These are phyloP conservation scores for Actenoides hombroni DNA, from an alignment of 2,113 vertebrate genomes.

Conservation along the genomic window DNA sequence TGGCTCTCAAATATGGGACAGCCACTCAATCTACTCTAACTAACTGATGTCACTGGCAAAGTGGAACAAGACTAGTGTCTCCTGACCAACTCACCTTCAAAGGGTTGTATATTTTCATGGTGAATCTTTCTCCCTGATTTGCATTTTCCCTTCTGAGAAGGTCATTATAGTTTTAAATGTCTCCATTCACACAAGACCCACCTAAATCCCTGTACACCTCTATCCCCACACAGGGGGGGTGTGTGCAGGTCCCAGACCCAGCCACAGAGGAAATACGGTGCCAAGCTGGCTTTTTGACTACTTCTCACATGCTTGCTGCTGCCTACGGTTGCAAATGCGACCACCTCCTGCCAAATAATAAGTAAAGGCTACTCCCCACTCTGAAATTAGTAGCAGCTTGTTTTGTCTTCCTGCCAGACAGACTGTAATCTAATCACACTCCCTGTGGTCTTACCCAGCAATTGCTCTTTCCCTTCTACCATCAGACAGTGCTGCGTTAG, in stretches of 20 bases:
- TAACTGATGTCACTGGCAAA: not conserved
- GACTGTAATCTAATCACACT: conserved; percentile 49
- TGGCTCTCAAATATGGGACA: conserved; percentile 37
- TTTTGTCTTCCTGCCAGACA: conserved; percentile 13
- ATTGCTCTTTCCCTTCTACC: conserved; percentile 48
- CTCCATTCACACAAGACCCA: not conserved
- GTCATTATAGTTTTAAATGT: not conserved
- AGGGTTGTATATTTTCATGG: not conserved
- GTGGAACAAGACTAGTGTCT: not conserved
- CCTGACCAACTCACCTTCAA: not conserved
- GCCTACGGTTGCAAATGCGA: not conserved
- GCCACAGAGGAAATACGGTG: not conserved
- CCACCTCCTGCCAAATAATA: not conserved
- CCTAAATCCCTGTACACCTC: not conserved
- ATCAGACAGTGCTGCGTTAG: conserved; percentile 32
- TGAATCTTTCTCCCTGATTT: not conserved
- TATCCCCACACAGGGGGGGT: not conserved
- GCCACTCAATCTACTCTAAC: conserved; percentile 19
- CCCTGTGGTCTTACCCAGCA: conserved; percentile 18
- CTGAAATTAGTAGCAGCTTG: not conserved
- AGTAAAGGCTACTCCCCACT: not conserved
- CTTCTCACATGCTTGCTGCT: not conserved
- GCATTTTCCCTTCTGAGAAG: not conserved
- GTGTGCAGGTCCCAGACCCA: not conserved
- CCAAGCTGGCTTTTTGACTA: not conserved